phyloP scores from a whole-genome alignment of 1,140 invertebrate genomes.

The Heliconius congener region DNA sequence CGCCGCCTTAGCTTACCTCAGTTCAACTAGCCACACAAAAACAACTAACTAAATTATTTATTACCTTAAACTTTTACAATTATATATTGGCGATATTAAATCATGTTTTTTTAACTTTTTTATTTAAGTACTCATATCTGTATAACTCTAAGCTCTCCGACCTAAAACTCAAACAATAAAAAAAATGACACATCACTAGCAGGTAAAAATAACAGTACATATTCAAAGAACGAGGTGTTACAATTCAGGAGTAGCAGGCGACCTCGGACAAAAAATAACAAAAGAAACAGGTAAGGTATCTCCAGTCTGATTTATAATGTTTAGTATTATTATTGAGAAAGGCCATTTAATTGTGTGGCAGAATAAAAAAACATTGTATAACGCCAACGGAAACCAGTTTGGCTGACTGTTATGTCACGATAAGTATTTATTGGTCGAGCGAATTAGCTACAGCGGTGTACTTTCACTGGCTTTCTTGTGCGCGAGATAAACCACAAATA shows the following conservation, averaged over 20 bases:
- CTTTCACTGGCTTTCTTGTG: slow-evolving; percentile 76
- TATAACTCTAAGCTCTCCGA: background rate
- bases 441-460: slow-evolving; percentile 65
- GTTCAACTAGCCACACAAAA: slow-evolving; percentile 35
- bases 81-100: background rate
- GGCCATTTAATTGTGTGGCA: slow-evolving; percentile 44
- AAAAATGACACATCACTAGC: background rate
- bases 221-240: slow-evolving; percentile 48
- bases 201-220: slow-evolving; percentile 50
- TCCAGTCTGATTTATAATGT: slow-evolving; percentile 53
- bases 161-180: background rate
- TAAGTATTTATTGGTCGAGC: slow-evolving; percentile 64
- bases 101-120: background rate
- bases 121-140: background rate
- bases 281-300: slow-evolving; percentile 57
- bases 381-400: slow-evolving; percentile 62
- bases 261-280: slow-evolving; percentile 52
- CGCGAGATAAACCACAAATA: slow-evolving; percentile 55
- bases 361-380: slow-evolving; percentile 57
- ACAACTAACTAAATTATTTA: slow-evolving; percentile 44
- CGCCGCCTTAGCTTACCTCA: slow-evolving; percentile 41
- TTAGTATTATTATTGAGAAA: slow-evolving; percentile 54
- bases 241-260: slow-evolving; percentile 53
- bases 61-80: background rate
- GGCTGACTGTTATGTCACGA: slow-evolving; percentile 67